phyloP scores from a whole-genome alignment of 2,113 vertebrate genomes.

The Myiozetetes cayanensis region DNA sequence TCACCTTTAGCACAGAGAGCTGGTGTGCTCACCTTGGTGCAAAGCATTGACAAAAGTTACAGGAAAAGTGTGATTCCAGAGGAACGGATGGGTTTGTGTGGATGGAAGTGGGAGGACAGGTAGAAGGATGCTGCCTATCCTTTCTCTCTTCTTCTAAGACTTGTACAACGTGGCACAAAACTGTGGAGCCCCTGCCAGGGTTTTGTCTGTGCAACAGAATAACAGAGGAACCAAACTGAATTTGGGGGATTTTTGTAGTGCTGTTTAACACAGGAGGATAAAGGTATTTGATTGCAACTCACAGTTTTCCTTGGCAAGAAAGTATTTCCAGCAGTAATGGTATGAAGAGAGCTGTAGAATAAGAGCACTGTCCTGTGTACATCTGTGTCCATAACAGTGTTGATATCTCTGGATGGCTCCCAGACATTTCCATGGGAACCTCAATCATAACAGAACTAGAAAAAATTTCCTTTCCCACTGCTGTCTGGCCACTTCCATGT shows the following conservation, averaged over 20 bases:
- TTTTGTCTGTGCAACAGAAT: neutral
- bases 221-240: neutral
- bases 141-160: neutral
- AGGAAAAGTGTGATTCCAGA: neutral
- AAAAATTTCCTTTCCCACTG: neutral
- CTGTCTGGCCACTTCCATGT: neutral
- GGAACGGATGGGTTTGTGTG: neutral
- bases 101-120: neutral
- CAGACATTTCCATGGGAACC: neutral
- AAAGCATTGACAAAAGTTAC: neutral
- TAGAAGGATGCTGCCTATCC: neutral
- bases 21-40: neutral
- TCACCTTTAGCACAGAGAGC: neutral
- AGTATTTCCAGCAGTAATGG: constrained; percentile 11
- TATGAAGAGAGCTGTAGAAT: neutral
- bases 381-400: neutral
- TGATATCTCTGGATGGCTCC: neutral
- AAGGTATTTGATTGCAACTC: neutral
- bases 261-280: neutral
- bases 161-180: neutral
- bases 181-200: neutral
- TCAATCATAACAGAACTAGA: neutral
- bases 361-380: neutral
- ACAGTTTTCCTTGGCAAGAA: neutral
- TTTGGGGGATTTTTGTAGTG: neutral